phyloP scores from a whole-genome alignment of 2,888 invertebrate species.

The Eristalis intricaria region DNA sequence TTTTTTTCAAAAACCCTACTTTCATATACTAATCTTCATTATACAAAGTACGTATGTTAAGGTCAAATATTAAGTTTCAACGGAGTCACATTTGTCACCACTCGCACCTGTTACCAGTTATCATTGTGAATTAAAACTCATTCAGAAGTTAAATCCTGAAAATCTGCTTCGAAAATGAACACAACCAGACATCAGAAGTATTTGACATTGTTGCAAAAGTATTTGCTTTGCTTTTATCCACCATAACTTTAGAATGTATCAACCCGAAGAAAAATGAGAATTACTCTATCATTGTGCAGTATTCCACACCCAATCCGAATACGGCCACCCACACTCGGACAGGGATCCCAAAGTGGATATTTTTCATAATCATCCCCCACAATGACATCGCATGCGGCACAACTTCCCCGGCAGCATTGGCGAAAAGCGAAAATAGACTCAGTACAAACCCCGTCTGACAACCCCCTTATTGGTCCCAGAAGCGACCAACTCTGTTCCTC shows the following conservation, averaged over 20 bases:
- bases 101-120: no score
- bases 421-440: slow-evolving; percentile 55
- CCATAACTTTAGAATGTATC: slow-evolving; percentile 46
- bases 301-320: slow-evolving; percentile 24
- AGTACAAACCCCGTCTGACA: slow-evolving; percentile 11
- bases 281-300: slow-evolving; percentile 44
- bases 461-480: slow-evolving; percentile 69
- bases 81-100: no score
- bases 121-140: no score
- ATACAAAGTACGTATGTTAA: no score
- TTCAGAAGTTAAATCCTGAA: not conserved
- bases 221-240: not conserved
- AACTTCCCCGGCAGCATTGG: slow-evolving; percentile 37
- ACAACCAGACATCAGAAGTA: not conserved
- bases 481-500: slow-evolving; percentile 70
- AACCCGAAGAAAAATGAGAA: slow-evolving; percentile 50
- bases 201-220: slow-evolving; percentile 8
- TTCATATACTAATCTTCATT: no score
- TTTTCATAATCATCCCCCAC: slow-evolving; percentile 68
- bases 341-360: slow-evolving; percentile 68
- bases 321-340: slow-evolving; percentile 27
- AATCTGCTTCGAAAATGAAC: not conserved
- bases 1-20: no score
- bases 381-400: slow-evolving; percentile 66
- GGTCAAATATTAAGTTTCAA: no score